A percentile compares a stretch with the other conserved stretches of the same genome.
Conservation (phyloP, 2,888 invertebrate species). For the Quadroppia sp. region DNA sequence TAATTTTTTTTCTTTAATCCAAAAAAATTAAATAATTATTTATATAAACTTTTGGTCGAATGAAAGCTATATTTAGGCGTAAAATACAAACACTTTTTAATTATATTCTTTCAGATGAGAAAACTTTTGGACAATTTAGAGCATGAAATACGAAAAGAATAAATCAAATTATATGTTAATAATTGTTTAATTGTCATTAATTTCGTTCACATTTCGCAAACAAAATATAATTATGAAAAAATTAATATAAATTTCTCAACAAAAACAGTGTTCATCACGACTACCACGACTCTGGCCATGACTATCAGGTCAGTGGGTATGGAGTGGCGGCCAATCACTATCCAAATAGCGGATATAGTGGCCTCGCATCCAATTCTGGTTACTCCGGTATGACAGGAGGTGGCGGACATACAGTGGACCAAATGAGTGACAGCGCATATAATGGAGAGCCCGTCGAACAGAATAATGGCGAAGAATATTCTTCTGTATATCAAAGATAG, state of each 20-base stretch:
- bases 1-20: no score
- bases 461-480: background rate
- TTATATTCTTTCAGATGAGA: no score
- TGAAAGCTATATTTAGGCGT: no score
- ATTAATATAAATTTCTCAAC: background rate
- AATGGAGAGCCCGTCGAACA: background rate
- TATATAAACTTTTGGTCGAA: no score
- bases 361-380: background rate
- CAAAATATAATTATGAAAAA: background rate
- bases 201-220: background rate
- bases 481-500: background rate
- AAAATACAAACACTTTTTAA: no score
- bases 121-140: no score
- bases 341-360: background rate
- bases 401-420: background rate
- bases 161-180: no score
- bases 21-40: no score
- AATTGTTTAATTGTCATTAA: no score
- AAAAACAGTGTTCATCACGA: background rate
- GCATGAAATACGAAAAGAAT: no score
- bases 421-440: background rate
- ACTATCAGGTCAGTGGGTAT: constrained; percentile 10
- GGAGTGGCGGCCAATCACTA: background rate
- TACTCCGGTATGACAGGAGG: background rate
- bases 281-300: background rate